Evolutionary conservation across 2,888 invertebrate genomes (phyloP).

Genomic region (Pandemis cinnamomeana): DNA sequence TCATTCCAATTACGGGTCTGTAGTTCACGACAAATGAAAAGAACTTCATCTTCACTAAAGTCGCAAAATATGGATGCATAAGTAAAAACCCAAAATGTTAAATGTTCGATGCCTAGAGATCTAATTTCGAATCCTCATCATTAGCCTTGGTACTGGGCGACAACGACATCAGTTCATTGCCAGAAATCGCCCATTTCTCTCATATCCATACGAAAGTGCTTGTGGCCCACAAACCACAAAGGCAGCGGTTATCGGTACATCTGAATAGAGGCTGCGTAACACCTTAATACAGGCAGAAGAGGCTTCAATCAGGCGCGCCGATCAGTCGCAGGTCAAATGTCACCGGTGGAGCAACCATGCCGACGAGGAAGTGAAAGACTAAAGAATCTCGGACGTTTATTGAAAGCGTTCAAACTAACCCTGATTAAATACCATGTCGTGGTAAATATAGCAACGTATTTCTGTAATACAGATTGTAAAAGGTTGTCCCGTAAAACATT

Average conservation of each 20-base stretch:
- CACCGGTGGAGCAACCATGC: background rate
- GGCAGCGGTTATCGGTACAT: constrained; percentile 17
- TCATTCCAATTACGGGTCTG: too few relatives aligned
- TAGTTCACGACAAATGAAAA: too few relatives aligned
- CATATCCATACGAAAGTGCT: background rate
- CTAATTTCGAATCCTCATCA: too few relatives aligned
- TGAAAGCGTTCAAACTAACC: background rate
- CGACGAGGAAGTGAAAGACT: constrained; percentile 14
- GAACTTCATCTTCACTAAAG: too few relatives aligned
- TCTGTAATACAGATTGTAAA: too few relatives aligned
- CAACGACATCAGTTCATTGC: too few relatives aligned
- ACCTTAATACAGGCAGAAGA: constrained; percentile 16
- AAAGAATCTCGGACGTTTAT: background rate
- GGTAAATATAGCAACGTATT: too few relatives aligned
- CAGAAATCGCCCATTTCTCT: background rate
- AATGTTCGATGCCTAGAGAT: too few relatives aligned
- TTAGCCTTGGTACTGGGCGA: too few relatives aligned
- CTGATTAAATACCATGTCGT: background rate
- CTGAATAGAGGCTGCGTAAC: constrained; percentile 22
- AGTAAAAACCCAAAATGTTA: too few relatives aligned
- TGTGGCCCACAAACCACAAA: background rate
- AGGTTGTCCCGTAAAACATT: too few relatives aligned
- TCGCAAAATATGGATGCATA: too few relatives aligned
- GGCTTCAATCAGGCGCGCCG: constrained; percentile 13
- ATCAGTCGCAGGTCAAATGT: constrained; percentile 30